Base-by-base conservation (phyloP, 2,888 invertebrate genomes). In the Napeogenes inachia region DNA sequence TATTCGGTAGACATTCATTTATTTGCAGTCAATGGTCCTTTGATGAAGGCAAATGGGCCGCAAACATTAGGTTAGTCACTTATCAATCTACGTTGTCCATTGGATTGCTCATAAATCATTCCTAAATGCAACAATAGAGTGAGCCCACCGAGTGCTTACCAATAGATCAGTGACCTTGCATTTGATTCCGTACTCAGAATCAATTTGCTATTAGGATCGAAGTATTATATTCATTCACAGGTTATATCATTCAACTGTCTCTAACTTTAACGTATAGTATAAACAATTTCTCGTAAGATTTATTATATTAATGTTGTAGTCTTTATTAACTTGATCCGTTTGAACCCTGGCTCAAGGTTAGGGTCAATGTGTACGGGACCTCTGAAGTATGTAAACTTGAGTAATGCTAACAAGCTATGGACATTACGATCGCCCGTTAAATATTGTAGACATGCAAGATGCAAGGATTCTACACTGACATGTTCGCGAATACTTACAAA, bases 1-100 rank as follows among this genome's bases (percentile, higher is more conserved):
- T 65, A 67, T 62, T 69, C 57, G 59, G 64, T 71, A 67, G 70
- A 72, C 68, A 66, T 73, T 73, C 70, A 76, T 75, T 74, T 74
- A 72, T 73, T 72, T 66, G 68, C 66, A 68, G 59, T 67, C 74
- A 84, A 82, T 81, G 74, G 78, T 77, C 76, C 76, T 83, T 84
- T 85, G 82, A 84, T 77, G 74, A 74, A 73, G 74, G 73, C 75
- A 81, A 87, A 86, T 86, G 78, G 76, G 68, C 78, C 81, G 78
- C 80, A 73, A 81, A 81, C 75, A 72, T 75, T 72, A 76, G 75
- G 75, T 77, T 79, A 75, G 78, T 80, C 79, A 78, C 79, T 79
- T 80, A 81, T 85, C 81, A 83, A 85, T 84, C 79, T 80, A 75
- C 65, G 76, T 80, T 78, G 78, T 78, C 65, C 68, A 68, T 68